A percentile compares a stretch with the other conserved stretches of the same genome.
These are phyloP conservation scores for Andrena haemorrhoa DNA, from an alignment of 2,888 invertebrate genomes.

Conservation along the genomic window DNA sequence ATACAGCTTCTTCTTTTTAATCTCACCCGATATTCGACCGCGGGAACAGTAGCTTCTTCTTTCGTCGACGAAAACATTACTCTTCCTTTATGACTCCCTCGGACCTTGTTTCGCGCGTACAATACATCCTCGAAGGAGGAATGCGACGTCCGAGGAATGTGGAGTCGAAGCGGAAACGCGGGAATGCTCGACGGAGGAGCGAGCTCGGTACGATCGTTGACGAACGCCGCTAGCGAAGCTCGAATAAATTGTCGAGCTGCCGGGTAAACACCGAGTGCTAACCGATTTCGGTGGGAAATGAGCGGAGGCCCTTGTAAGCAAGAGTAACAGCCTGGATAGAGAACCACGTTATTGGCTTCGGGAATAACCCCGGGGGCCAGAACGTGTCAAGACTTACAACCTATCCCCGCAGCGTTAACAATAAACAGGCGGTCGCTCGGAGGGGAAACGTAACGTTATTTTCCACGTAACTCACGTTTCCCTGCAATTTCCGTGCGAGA, in stretches of 20 bases:
- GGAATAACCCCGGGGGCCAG: slow-evolving; percentile 9
- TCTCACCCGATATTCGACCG: too few species aligned
- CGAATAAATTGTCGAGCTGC: background rate
- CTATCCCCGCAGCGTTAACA: slow-evolving; percentile 1
- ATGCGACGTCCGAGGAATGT: background rate
- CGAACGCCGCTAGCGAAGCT: background rate
- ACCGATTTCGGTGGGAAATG: slow-evolving; percentile 7
- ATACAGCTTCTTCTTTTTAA: too few species aligned
- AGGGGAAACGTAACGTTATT: slow-evolving; percentile 14
- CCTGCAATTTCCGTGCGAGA: slow-evolving; percentile 12
- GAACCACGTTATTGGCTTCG: slow-evolving; percentile 6
- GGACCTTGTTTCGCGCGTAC: background rate
- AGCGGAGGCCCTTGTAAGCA: slow-evolving; percentile 3
- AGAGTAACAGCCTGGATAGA: background rate
- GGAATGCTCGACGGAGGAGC: background rate
- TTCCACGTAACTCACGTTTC: slow-evolving; percentile 6
- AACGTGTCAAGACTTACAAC: slow-evolving; percentile 4
- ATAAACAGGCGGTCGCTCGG: slow-evolving; percentile 6
- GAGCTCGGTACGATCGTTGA: background rate
- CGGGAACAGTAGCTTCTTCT: too few species aligned
- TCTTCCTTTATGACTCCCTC: too few species aligned
- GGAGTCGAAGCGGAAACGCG: background rate
- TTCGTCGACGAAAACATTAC: too few species aligned
- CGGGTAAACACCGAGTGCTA: background rate
- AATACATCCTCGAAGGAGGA: background rate